These are phyloP conservation scores for Hyppa rectilinea DNA, from an alignment of 2,888 invertebrate genomes.

Conservation along the genomic window DNA sequence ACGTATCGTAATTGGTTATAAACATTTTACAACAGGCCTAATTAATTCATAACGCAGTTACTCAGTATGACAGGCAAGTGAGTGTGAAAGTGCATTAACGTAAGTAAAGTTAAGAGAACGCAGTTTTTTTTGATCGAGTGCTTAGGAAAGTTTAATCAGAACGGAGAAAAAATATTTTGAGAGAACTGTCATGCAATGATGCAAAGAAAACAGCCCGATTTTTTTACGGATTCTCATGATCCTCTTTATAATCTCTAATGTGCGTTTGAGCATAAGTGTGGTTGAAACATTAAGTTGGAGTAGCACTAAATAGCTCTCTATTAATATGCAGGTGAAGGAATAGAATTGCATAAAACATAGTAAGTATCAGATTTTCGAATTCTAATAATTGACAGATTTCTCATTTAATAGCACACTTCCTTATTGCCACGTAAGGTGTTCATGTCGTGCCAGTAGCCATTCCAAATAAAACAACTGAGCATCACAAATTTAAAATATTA, in stretches of 20 bases:
- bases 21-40: constrained; percentile 9
- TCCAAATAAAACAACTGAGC: not conserved
- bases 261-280: no score
- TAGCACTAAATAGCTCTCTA: not conserved
- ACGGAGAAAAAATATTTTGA: not conserved
- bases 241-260: no score
- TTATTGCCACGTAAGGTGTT: no score
- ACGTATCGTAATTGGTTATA: constrained; percentile 18
- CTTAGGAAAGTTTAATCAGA: not conserved
- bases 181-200: not conserved
- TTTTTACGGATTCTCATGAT: not conserved
- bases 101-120: constrained; percentile 13
- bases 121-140: not conserved
- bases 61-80: constrained; percentile 27
- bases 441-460: no score
- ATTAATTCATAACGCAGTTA: constrained; percentile 29
- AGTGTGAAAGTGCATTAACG: constrained; percentile 44
- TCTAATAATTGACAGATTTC: not conserved
- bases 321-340: not conserved
- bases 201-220: not conserved
- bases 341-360: not conserved
- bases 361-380: not conserved
- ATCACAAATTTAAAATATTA: no score
- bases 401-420: no score
- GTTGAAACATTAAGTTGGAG: no score